These are phyloP conservation scores for Conopomorpha cramerella DNA, from an alignment of 1,140 invertebrate species.

Conservation along the genomic window DNA sequence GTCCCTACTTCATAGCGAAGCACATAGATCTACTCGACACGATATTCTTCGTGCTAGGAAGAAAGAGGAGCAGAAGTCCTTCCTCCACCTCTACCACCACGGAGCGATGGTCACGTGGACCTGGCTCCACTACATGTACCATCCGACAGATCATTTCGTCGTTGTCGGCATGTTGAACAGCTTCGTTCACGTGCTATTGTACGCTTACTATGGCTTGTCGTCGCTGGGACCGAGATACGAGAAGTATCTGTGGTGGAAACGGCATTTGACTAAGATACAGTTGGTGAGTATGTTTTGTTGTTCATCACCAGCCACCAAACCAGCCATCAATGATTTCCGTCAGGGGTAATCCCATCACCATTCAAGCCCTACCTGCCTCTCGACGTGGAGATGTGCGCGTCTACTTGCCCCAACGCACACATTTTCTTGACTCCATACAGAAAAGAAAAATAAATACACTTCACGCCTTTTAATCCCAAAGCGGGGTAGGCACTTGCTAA, in stretches of 20 bases:
- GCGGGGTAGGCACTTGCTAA: too few species aligned
- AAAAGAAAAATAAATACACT: too few species aligned
- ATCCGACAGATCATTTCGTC: constrained; percentile 37
- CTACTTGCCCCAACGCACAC: too few species aligned
- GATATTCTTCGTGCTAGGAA: constrained; percentile 63
- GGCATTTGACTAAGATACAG: constrained; percentile 87
- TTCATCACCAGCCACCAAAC: too few species aligned
- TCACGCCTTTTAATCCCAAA: too few species aligned
- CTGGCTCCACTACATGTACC: constrained; percentile 30
- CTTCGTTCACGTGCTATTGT: constrained; percentile 91
- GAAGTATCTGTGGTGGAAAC: constrained; percentile 94
- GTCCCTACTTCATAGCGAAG: constrained; percentile 40
- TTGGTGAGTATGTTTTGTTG: constrained; percentile 72
- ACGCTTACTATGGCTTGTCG: constrained; percentile 86
- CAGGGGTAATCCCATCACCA: too few species aligned
- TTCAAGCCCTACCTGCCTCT: too few species aligned
- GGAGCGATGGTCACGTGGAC: constrained; percentile 67
- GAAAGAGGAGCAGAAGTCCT: constrained; percentile 79
- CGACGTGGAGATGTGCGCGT: too few species aligned
- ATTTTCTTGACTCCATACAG: too few species aligned
- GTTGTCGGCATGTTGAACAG: constrained; percentile 43
- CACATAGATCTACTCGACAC: constrained; percentile 40
- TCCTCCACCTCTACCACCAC: constrained; percentile 86
- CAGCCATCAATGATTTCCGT: too few species aligned
- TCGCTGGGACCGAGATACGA: constrained; percentile 86